Conservation (phyloP, 2,888 invertebrate genomes). For the Exocentrus adspersus region DNA sequence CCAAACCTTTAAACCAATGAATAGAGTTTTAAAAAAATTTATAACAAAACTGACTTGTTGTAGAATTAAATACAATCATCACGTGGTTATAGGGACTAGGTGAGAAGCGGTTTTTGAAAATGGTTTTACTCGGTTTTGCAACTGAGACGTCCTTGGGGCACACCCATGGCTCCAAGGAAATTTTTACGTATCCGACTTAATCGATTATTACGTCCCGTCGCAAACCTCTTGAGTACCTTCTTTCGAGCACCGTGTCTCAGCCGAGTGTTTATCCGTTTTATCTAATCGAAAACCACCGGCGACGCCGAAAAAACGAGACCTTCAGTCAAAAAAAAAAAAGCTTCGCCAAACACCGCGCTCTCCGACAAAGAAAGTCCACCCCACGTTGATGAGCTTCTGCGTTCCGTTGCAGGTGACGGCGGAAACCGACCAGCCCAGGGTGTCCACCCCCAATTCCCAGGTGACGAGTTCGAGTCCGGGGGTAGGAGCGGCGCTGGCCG, state of each 20-base stretch:
- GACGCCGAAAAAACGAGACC: conserved; percentile 9
- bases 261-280: conserved; percentile 19
- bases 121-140: too few relatives aligned
- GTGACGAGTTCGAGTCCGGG: conserved; percentile 61
- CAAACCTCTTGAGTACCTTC: conserved; percentile 7
- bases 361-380: too few relatives aligned
- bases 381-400: conserved; percentile 15
- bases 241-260: conserved; percentile 11
- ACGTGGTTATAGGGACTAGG: too few relatives aligned
- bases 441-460: conserved; percentile 60
- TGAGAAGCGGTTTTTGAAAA: too few relatives aligned
- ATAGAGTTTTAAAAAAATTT: too few relatives aligned
- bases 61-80: too few relatives aligned
- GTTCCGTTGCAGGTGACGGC: conserved; percentile 58
- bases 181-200: too few relatives aligned
- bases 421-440: conserved; percentile 56
- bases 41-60: too few relatives aligned
- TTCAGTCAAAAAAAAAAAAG: conserved; percentile 11
- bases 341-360: not conserved
- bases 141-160: not conserved
- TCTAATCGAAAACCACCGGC: conserved; percentile 13
- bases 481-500: conserved; percentile 65
- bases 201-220: too few relatives aligned
- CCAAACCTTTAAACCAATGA: too few relatives aligned
- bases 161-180: not conserved